Base-by-base conservation (phyloP, 2,797 vertebrate species). In the Agapornis canus region DNA sequence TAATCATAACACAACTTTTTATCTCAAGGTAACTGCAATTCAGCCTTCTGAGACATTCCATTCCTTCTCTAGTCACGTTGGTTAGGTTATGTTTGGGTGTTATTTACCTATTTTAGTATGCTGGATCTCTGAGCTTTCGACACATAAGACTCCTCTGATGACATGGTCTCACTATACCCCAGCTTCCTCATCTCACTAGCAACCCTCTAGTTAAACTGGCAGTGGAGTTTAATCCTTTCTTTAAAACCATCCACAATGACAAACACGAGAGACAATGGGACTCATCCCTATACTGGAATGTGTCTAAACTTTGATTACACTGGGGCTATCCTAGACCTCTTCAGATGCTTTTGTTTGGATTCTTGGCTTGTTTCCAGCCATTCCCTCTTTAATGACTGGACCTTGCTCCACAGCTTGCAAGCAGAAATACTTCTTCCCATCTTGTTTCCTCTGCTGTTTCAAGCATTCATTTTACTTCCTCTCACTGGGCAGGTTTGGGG, bases 381-480 rank as follows among this genome's bases (percentile, higher is more conserved):
- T 94, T 90, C 90, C 56, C 73, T 93, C 87, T 90, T 94, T 95
- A 86, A 86, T 82, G 82, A 72, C 70, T 91, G 95, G 93, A 90
- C 89, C 71, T 31, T 83, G 76, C 88, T 83, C 90, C 76, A 78
- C 92, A 95, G 57, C 88, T 86, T 93, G 82, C 56, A 29, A 68
- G 51, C 65, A 94, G 69, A 75, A 47, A 61, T 42, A 31, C 72
- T 61, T 79, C 82, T 88, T 69, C 80, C 71, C 57, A 26, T 57
- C 82, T 60, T 61, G 64, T 17, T 89, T 91, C 85, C 42, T 76
- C 40, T 31, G 42, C 47, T 70, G 64, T n/a, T 92, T 95, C 91
- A 42, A 54, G 35, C n/a, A 82, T 64, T 89, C 57, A 32, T 88
- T 95, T 95, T 82, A 92, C 78, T 92, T 89, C 27, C 42, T 87